phyloP scores from a whole-genome alignment of 2,888 invertebrate genomes.

The Scelioninae gen. 2 region DNA sequence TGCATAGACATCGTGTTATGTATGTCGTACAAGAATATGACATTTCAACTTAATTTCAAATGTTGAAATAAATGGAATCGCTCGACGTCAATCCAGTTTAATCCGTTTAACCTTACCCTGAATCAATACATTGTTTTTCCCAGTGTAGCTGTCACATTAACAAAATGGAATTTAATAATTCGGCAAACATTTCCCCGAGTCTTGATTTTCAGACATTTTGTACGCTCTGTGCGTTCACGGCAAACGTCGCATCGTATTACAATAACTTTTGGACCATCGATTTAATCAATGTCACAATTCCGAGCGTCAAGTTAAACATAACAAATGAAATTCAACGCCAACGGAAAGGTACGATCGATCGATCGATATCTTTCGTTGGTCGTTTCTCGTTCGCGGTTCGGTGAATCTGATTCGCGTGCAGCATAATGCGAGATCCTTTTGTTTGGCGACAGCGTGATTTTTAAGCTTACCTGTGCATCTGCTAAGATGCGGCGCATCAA shows the following conservation, averaged over 20 bases:
- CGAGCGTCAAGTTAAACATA: slow-evolving; percentile 30
- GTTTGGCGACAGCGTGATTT: slow-evolving; percentile 36
- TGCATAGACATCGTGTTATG: too few relatives aligned
- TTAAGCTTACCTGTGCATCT: slow-evolving; percentile 85
- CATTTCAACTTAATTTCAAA: too few relatives aligned
- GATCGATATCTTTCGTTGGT: slow-evolving; percentile 39
- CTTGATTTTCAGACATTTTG: not conserved
- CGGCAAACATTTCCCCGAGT: not conserved
- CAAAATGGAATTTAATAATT: not conserved
- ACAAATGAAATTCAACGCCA: slow-evolving; percentile 38
- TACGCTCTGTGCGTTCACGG: not conserved
- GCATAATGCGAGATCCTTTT: slow-evolving; percentile 24
- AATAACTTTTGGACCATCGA: slow-evolving; percentile 25
- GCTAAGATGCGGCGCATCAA: slow-evolving; percentile 90
- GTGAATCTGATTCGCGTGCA: slow-evolving; percentile 32
- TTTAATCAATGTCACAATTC: slow-evolving; percentile 37
- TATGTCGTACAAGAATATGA: too few relatives aligned
- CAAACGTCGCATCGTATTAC: slow-evolving; percentile 21
- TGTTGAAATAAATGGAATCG: too few relatives aligned
- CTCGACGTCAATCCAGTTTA: too few relatives aligned
- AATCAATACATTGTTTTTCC: too few relatives aligned
- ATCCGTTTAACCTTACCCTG: too few relatives aligned
- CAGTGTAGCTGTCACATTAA: too few relatives aligned
- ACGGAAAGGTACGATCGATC: too few relatives aligned
- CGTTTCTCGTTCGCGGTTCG: slow-evolving; percentile 17